Evolutionary conservation across 2,888 invertebrate genomes (phyloP), one percentile per base, ranked within the genome.

Genomic region (Pandemis heparana): DNA sequence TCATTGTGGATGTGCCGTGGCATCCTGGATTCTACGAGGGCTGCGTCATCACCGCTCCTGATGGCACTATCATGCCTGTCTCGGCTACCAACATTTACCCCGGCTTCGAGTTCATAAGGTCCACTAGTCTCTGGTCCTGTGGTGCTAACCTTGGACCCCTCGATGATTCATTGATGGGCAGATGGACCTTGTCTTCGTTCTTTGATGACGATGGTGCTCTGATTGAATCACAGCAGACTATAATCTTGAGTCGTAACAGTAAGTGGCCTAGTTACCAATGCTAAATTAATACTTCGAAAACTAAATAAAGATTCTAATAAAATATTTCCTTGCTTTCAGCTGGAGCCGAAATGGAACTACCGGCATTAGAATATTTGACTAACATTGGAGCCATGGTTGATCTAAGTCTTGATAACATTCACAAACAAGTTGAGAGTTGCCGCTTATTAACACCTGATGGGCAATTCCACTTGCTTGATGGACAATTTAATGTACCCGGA

Each of bases 31-130:
- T 71, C 32, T n/a, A n/a, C 23, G 41, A 60, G 18, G 60, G 67
- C 51, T 75, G 75, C 46, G 18, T 60, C 51, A 66, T 75, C 18
- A 75, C 71, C 23, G 66, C 75, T 43, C 75, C 75, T n/a, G 75
- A 75, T 39, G 75, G 75, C n/a, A 70, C 71, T 38, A 53, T 70
- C 41, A 68, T 75, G 66, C 71, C 75, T 9, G 68, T 71, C 18
- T 43, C 69, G 41, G 62, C 56, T 32, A 71, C 53, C 23, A 60
- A 59, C 18, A 41, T 59, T 2, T 75, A 75, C 41, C 75, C 75
- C 23, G 71, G 75, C 5, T 63, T 75, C 16, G 39, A 8, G 5
- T 75, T 43, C 23, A 10, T n/a, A n/a, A 71, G 71, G 18, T 12
- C 48, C 7, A 75, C 68, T 38, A 75, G 75, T 46, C 12, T 60